Conservation (phyloP, 2,888 invertebrate species). For the Agrenia bidenticulata region DNA sequence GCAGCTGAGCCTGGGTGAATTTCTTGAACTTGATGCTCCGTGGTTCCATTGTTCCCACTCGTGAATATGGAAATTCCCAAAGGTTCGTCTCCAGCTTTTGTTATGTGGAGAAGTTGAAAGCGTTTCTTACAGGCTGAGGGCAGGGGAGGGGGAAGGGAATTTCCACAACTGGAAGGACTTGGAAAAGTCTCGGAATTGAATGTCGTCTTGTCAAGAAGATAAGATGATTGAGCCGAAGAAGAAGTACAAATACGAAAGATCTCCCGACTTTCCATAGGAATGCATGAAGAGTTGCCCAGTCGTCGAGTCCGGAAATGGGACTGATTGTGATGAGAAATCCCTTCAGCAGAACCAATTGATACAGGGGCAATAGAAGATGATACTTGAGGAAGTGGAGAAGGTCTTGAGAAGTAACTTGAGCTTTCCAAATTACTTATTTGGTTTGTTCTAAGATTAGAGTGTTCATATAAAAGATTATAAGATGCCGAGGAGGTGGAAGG, state of each 20-base stretch:
- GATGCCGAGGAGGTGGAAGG: neutral
- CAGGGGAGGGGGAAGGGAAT: slow-evolving; percentile 34
- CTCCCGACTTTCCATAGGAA: slow-evolving; percentile 48
- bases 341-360: slow-evolving; percentile 11
- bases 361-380: slow-evolving; percentile 9
- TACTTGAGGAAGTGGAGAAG: slow-evolving; percentile 15
- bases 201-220: slow-evolving; percentile 16
- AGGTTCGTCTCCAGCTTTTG: slow-evolving; percentile 43
- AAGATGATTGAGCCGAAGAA: slow-evolving; percentile 20
- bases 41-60: slow-evolving; percentile 14
- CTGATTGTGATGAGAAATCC: slow-evolving; percentile 9
- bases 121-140: slow-evolving; percentile 37
- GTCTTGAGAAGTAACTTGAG: neutral
- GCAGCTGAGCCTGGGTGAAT: slow-evolving; percentile 42
- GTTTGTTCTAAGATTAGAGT: neutral
- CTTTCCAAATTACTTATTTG: slow-evolving; percentile 9
- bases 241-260: slow-evolving; percentile 49
- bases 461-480: neutral
- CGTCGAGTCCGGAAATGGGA: slow-evolving; percentile 10
- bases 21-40: slow-evolving; percentile 44
- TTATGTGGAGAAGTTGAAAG: slow-evolving; percentile 49
- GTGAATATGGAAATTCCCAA: slow-evolving; percentile 40
- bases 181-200: slow-evolving; percentile 18
- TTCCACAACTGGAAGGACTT: slow-evolving; percentile 1
- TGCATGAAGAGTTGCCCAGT: slow-evolving; percentile 6